Base-by-base conservation (phyloP, 2,113 vertebrate species). In the Myxocyprinus asiaticus region DNA sequence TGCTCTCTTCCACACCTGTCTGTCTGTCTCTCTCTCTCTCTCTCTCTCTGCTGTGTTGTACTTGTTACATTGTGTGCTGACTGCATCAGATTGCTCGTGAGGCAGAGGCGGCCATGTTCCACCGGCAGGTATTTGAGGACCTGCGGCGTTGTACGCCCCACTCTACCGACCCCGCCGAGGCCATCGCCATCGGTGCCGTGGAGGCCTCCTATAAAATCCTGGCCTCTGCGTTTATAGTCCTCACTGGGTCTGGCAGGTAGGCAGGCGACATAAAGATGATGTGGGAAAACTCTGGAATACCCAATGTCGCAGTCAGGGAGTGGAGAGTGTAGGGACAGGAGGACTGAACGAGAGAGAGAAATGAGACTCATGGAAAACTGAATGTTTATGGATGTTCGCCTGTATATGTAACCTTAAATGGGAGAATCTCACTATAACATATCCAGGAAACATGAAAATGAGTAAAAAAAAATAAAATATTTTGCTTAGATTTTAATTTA, bases 191-290 rank as follows among this genome's bases (percentile, higher is more conserved):
- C 33, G 98, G 97, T 7, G 96, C 97, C 6, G 98, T 99, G 85
- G 94, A 99, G 91, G 96, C 98, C 77, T 97, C 97, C 88, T 97
- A 97, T 96, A 99, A 99, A 90, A 96, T 96, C 91, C 94, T 98
- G 90, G 94, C 97, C 70, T 88, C 94, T 83, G 95, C 95, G 80
- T 90, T 99, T 91, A 90, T 99, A 96, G 96, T 99, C 92, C 95
- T 99, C 92, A 98, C 97, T 14, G 95, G 96, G 86, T 96, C 96
- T 7, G 98, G 98, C 94, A 99, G 98, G 98, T 99, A 98, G 94
- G 97, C 90, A 67, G 89, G 77, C 8, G 0, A 55, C 6, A 11
- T 11, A 5, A 11, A 42, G 63, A 33, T 33, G 11, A 50, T 47
- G 74, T 70, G 53, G 53, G 1, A 73, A 48, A 14, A 11, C 4